These are phyloP conservation scores for Melanotaenia duboulayi DNA, from an alignment of 2,113 vertebrate species.

Conservation along the genomic window DNA sequence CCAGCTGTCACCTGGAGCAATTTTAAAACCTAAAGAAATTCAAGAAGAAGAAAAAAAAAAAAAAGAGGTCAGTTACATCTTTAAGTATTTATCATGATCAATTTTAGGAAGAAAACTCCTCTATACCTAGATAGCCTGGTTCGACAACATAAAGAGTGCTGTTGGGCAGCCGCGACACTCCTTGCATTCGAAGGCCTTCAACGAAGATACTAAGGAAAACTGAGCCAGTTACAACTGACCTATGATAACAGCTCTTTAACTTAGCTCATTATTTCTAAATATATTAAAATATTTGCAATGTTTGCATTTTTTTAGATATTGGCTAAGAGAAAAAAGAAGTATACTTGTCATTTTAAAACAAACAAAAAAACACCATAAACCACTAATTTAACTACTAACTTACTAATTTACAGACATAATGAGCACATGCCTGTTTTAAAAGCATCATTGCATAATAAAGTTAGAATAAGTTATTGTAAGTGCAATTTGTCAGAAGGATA, in stretches of 20 bases:
- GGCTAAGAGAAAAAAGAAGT: too few relatives aligned
- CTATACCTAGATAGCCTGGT: constrained; percentile 89
- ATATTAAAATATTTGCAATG: too few relatives aligned
- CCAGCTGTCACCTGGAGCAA: constrained; percentile 93
- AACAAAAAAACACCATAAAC: not conserved
- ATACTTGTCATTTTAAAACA: not conserved
- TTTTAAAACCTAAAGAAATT: constrained; percentile 86
- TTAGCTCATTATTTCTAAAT: not conserved
- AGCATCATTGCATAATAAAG: not conserved
- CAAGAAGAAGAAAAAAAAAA: constrained; percentile 18
- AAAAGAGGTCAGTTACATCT: not conserved
- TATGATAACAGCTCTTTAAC: not conserved
- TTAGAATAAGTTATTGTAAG: not conserved
- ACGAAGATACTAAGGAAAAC: constrained; percentile 78
- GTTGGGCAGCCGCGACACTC: constrained; percentile 92
- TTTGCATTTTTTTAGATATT: too few relatives aligned
- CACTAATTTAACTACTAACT: too few relatives aligned
- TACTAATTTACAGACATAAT: constrained; percentile 2
- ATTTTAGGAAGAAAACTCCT: constrained; percentile 41
- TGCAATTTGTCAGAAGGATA: constrained; percentile 73
- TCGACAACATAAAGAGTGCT: constrained; percentile 93
- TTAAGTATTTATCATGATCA: not conserved
- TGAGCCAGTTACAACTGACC: not conserved
- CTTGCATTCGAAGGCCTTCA: constrained; percentile 91
- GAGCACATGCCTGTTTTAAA: too few relatives aligned